phyloP scores from a whole-genome alignment of 2,888 invertebrate species.

The Neelides folsomi region DNA sequence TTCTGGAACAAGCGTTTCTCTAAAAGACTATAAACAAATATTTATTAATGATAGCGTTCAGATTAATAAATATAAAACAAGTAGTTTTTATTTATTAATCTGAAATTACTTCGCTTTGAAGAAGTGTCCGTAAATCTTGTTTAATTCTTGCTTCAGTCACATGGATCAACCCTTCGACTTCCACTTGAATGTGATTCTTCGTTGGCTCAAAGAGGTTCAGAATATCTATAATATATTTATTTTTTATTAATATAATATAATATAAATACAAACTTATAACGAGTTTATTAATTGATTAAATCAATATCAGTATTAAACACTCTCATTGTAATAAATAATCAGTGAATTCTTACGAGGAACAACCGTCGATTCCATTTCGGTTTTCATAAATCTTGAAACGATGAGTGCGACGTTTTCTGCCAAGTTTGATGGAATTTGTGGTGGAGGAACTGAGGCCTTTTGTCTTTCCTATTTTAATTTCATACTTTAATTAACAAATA shows the following conservation, averaged over 20 bases:
- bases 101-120: slow-evolving; percentile 57
- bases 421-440: slow-evolving; percentile 24
- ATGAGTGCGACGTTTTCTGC: slow-evolving; percentile 23
- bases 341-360: slow-evolving; percentile 36
- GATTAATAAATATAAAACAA: not conserved
- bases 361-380: slow-evolving; percentile 45
- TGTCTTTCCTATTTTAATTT: slow-evolving; percentile 17
- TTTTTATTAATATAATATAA: too few species aligned
- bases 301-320: too few species aligned
- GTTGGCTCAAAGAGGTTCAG: slow-evolving; percentile 58
- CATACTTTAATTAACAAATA: not conserved
- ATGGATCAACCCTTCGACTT: slow-evolving; percentile 56
- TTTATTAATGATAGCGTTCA: too few species aligned
- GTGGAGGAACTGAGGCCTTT: slow-evolving; percentile 9
- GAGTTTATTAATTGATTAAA: too few species aligned
- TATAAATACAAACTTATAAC: too few species aligned
- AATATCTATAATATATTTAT: slow-evolving; percentile 42
- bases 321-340: too few species aligned
- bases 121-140: slow-evolving; percentile 65
- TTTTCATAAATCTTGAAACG: slow-evolving; percentile 39
- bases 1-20: slow-evolving; percentile 58
- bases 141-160: slow-evolving; percentile 60
- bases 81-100: not conserved
- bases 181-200: slow-evolving; percentile 57
- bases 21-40: slow-evolving; percentile 54